phyloP scores from a whole-genome alignment of 1,140 invertebrate genomes.

The Pomacea maculata region DNA sequence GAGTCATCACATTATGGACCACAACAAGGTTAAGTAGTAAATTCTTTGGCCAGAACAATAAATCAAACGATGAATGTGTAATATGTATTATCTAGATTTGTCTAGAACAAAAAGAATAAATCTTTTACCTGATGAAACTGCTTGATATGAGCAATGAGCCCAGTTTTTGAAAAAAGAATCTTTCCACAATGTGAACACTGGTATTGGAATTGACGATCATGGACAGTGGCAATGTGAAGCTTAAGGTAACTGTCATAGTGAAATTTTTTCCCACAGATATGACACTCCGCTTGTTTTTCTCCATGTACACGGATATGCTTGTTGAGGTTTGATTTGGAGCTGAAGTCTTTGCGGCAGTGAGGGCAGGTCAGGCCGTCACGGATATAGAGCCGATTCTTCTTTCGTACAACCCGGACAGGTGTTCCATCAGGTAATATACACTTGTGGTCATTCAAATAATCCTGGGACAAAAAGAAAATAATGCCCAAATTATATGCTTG shows the following conservation, averaged over 20 bases:
- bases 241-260: conserved; percentile 66
- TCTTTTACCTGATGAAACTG: conserved; percentile 50
- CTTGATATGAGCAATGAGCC: conserved; percentile 65
- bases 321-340: conserved; percentile 58
- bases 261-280: conserved; percentile 67
- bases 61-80: no score
- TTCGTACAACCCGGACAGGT: conserved; percentile 38
- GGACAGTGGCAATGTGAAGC: conserved; percentile 64
- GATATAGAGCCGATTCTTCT: conserved; percentile 40
- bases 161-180: conserved; percentile 68
- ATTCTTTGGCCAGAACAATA: no score
- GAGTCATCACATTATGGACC: no score
- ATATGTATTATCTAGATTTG: no score
- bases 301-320: conserved; percentile 64
- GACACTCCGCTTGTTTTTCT: conserved; percentile 65
- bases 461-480: conserved; percentile 27
- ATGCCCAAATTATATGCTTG: no score
- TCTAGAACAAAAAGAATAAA: no score
- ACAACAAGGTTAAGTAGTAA: no score
- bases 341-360: conserved; percentile 56
- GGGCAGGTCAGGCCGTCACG: conserved; percentile 53
- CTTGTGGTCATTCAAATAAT: conserved; percentile 49
- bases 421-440: conserved; percentile 42
- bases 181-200: conserved; percentile 67
- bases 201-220: conserved; percentile 60